Percentiles rank a stretch among this genome's conserved stretches.
Conservation (phyloP, 2,888 invertebrate genomes). For the Drosophila nigricruria region DNA sequence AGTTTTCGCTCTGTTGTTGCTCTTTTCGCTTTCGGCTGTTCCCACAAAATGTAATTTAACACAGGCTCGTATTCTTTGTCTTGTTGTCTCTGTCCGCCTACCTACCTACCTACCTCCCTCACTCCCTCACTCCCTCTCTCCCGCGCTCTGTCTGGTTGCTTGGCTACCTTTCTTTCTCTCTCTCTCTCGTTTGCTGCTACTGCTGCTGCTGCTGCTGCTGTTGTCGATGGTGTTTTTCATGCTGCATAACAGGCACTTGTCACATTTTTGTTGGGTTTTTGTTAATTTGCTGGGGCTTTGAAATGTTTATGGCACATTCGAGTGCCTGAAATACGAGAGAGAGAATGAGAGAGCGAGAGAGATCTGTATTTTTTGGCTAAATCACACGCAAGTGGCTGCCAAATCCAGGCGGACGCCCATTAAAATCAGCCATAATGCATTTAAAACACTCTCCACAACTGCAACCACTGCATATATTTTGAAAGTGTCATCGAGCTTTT, state of each 20-base stretch:
- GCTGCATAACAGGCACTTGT: constrained; percentile 32
- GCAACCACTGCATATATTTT: background rate
- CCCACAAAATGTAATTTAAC: constrained; percentile 40
- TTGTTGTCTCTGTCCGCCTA: background rate
- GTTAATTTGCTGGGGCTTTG: constrained; percentile 34
- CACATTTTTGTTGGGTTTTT: constrained; percentile 35
- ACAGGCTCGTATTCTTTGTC: constrained; percentile 11
- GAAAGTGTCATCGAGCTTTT: background rate
- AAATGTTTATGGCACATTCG: constrained; percentile 45
- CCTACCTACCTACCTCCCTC: background rate
- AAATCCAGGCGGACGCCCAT: constrained; percentile 22
- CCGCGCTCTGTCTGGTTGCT: background rate
- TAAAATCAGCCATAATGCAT: constrained; percentile 24
- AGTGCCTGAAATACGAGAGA: constrained; percentile 22
- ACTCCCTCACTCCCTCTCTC: too few species aligned
- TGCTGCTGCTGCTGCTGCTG: background rate
- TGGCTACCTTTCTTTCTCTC: background rate
- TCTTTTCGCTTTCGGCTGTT: constrained; percentile 18
- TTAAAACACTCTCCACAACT: constrained; percentile 1
- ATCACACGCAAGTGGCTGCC: constrained; percentile 24
- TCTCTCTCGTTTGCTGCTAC: background rate
- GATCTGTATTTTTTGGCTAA: constrained; percentile 15
- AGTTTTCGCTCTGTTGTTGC: constrained; percentile 32
- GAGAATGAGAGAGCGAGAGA: background rate
- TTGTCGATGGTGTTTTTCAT: constrained; percentile 16